A percentile compares a stretch with the other conserved stretches of the same genome.
Conservation (phyloP, 2,888 invertebrate species). For the Thymelicus sylvestris region DNA sequence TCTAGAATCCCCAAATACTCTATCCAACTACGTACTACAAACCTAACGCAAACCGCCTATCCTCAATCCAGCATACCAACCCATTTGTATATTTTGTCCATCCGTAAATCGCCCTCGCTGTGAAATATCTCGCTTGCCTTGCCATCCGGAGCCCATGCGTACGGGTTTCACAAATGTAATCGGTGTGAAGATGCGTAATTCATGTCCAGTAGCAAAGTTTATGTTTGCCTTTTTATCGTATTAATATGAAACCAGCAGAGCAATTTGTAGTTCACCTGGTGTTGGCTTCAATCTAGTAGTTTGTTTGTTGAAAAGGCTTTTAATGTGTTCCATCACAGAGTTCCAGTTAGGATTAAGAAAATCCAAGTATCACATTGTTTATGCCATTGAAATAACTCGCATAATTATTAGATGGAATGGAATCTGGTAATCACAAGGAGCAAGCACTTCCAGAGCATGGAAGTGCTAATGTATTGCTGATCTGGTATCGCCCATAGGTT, state of each 20-base stretch:
- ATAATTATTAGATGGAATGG: no score
- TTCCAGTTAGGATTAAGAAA: no score
- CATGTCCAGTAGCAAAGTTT: conserved; percentile 12
- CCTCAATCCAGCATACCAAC: conserved; percentile 21
- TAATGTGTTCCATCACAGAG: no score
- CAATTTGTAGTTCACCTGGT: no score
- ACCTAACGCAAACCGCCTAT: conserved; percentile 22
- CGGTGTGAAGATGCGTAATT: conserved; percentile 16
- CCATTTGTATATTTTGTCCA: conserved; percentile 36
- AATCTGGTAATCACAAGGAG: no score
- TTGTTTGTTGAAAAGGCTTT: no score
- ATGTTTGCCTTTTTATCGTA: conserved; percentile 11
- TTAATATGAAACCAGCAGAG: background rate
- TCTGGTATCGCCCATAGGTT: no score
- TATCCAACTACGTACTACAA: conserved; percentile 19
- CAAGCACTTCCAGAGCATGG: no score
- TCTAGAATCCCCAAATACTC: background rate
- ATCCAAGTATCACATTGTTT: no score
- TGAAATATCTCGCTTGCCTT: conserved; percentile 30
- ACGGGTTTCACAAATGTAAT: conserved; percentile 15
- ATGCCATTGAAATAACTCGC: no score
- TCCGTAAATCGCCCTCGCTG: conserved; percentile 33
- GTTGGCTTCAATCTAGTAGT: no score
- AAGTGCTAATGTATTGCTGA: no score
- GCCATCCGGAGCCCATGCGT: conserved; percentile 9